A percentile compares a stretch with the other conserved stretches of the same genome.
Conservation (phyloP, 1,140 invertebrate species). For the Linepithema humile region DNA sequence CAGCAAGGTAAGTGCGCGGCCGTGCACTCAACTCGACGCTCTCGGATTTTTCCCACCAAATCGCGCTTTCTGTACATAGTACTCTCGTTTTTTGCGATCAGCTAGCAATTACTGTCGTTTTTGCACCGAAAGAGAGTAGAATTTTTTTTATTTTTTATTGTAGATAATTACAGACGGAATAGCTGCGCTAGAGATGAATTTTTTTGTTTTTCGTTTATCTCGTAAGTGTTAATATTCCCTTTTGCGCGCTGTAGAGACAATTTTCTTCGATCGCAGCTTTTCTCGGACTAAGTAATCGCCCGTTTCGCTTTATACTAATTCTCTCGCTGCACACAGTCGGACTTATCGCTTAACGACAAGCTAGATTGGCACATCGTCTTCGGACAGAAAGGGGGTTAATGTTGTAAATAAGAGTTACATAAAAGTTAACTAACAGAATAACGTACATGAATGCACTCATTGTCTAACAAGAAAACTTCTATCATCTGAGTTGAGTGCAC, state of each 20-base stretch:
- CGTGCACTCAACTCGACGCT: conserved; percentile 76
- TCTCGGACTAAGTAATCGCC: conserved; percentile 12
- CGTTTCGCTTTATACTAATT: conserved; percentile 54
- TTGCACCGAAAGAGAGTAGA: background rate
- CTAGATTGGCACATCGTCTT: background rate
- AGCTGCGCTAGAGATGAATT: no score
- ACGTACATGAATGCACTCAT: conserved; percentile 14
- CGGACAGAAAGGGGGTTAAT: background rate
- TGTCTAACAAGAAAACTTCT: conserved; percentile 41
- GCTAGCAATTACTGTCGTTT: no score
- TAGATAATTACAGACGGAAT: background rate
- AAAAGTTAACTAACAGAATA: no score
- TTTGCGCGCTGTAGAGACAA: background rate
- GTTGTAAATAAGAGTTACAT: background rate
- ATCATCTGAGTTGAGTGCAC: conserved; percentile 81
- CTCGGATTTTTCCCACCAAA: background rate
- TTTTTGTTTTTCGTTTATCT: background rate
- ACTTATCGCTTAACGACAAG: background rate
- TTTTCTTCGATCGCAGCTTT: background rate
- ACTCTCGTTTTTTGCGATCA: background rate
- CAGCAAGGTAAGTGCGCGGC: conserved; percentile 82
- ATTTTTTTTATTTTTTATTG: background rate
- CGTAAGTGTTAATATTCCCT: background rate
- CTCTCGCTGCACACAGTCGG: background rate
- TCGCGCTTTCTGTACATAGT: conserved; percentile 42